Conservation (phyloP, 2,888 invertebrate genomes). For the Disparrhopalites patrizii region DNA sequence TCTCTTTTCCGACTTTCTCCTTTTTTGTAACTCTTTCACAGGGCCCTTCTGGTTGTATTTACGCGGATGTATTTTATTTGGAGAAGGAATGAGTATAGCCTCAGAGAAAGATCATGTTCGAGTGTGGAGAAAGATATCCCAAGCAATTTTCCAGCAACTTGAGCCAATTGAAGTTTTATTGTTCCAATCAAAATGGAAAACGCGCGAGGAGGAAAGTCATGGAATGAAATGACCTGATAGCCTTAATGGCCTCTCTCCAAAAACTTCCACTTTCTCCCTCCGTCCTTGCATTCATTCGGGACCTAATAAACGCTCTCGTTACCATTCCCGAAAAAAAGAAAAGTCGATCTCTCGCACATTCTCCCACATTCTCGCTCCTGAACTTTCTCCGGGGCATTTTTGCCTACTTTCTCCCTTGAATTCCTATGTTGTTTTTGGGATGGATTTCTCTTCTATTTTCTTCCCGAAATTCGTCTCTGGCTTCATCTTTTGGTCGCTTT, state of each 20-base stretch:
- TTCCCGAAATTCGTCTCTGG: not conserved
- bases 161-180: conserved; percentile 33
- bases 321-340: not conserved
- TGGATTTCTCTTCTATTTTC: not conserved
- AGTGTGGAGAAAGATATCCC: conserved; percentile 17
- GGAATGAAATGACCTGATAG: conserved; percentile 27
- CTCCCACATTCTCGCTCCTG: not conserved
- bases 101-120: not conserved
- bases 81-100: not conserved
- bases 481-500: not conserved
- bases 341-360: not conserved
- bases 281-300: conserved; percentile 5
- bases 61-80: not conserved
- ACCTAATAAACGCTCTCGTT: conserved; percentile 9
- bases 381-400: not conserved
- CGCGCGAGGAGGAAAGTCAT: conserved; percentile 20
- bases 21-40: not conserved
- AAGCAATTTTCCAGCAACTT: conserved; percentile 31
- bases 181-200: conserved; percentile 30
- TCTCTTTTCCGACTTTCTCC: not conserved
- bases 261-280: not conserved
- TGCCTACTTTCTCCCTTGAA: not conserved
- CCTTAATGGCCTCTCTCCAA: conserved; percentile 19
- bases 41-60: no score
- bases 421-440: not conserved